Conservation (phyloP, 2,113 vertebrate species). For the Scomber scombrus region DNA sequence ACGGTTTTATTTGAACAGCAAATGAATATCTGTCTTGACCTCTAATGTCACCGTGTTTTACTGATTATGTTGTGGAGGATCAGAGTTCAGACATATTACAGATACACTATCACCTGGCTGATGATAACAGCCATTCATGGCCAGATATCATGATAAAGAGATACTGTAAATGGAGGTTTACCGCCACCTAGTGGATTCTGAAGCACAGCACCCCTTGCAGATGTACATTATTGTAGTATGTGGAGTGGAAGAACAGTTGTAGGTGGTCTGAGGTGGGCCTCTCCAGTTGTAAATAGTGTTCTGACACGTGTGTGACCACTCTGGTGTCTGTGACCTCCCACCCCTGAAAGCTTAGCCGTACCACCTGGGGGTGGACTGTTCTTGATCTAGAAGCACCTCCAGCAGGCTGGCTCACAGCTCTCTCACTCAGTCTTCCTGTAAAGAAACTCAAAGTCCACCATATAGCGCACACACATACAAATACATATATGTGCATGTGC, state of each 20-base stretch:
- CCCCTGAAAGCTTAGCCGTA: slow-evolving; percentile 73
- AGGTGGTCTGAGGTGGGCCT: slow-evolving; percentile 79
- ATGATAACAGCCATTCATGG: slow-evolving; percentile 4
- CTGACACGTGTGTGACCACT: slow-evolving; percentile 79
- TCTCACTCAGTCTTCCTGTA: slow-evolving; percentile 45
- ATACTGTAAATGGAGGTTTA: slow-evolving; percentile 29
- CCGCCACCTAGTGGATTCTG: slow-evolving; percentile 74
- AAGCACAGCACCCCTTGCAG: slow-evolving; percentile 14
- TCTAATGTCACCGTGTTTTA: slow-evolving; percentile 6
- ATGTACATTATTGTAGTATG: slow-evolving; percentile 4
- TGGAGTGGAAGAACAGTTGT: slow-evolving; percentile 28
- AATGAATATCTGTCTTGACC: background rate
- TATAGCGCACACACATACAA: slow-evolving; percentile 13
- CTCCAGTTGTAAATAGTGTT: slow-evolving; percentile 79
- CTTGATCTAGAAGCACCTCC: slow-evolving; percentile 75
- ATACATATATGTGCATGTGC: slow-evolving; percentile 9
- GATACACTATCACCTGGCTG: slow-evolving; percentile 14
- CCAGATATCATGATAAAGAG: slow-evolving; percentile 1
- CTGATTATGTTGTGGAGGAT: slow-evolving; percentile 3
- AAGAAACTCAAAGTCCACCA: slow-evolving; percentile 60
- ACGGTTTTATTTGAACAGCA: slow-evolving; percentile 19
- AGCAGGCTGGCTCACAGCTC: slow-evolving; percentile 45
- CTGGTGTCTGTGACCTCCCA: slow-evolving; percentile 66
- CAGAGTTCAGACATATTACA: slow-evolving; percentile 34
- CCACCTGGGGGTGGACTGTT: slow-evolving; percentile 74